These are phyloP conservation scores for Catocala fraxini DNA, from an alignment of 2,888 invertebrate genomes.

Conservation along the genomic window DNA sequence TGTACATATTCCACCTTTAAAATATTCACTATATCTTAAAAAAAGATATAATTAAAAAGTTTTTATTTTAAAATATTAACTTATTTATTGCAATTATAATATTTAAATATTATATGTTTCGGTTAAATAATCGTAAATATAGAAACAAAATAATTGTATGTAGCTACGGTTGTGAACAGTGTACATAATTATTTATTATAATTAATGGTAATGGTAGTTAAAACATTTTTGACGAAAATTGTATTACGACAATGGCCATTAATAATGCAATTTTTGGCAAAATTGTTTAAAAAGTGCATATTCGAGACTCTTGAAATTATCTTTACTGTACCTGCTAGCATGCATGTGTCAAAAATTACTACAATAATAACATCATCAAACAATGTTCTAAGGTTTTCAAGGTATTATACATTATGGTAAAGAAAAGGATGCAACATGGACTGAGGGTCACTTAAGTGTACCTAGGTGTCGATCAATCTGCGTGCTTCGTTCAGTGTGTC, in stretches of 20 bases:
- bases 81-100: no score
- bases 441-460: conserved; percentile 82
- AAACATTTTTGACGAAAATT: conserved; percentile 35
- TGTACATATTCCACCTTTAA: not conserved
- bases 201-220: conserved; percentile 15
- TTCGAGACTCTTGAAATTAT: conserved; percentile 24
- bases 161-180: conserved; percentile 7
- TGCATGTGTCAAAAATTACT: conserved; percentile 67
- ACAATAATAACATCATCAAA: conserved; percentile 70
- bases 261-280: conserved; percentile 17
- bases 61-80: no score
- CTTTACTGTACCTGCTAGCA: conserved; percentile 46
- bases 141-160: no score
- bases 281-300: conserved; percentile 28
- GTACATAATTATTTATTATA: conserved; percentile 29
- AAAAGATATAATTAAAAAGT: no score
- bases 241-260: conserved; percentile 1
- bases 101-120: no score
- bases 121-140: no score
- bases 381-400: conserved; percentile 84
- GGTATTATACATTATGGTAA: conserved; percentile 85
- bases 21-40: no score
- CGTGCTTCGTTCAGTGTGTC: conserved; percentile 86
- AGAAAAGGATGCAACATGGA: conserved; percentile 87
- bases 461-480: conserved; percentile 84